phyloP scores from a whole-genome alignment of 2,113 vertebrate genomes.

The Platysternon megacephalum region DNA sequence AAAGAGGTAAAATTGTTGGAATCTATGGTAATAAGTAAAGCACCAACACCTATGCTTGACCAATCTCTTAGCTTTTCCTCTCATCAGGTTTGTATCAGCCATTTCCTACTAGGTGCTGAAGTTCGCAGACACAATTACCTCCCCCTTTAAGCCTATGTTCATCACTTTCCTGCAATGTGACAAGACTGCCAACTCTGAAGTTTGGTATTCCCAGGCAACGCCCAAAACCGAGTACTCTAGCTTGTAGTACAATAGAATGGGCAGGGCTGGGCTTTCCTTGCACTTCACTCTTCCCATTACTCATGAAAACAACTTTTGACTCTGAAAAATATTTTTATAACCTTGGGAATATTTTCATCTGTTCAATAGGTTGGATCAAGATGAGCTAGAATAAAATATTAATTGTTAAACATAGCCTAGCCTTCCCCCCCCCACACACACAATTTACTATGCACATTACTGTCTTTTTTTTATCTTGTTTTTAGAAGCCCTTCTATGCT shows the following conservation, averaged over 20 bases:
- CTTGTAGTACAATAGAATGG: background rate
- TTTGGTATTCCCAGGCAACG: background rate
- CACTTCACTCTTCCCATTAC: background rate
- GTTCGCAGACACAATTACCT: background rate
- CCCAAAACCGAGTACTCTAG: background rate
- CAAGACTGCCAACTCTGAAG: background rate
- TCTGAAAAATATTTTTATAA: background rate
- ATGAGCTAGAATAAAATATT: slow-evolving; percentile 16
- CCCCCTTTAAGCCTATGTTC: background rate
- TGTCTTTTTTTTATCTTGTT: background rate
- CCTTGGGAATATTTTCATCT: background rate
- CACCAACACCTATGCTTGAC: background rate
- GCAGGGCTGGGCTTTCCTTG: background rate
- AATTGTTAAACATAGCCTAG: background rate
- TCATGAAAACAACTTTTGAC: background rate
- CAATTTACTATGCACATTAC: slow-evolving; percentile 3
- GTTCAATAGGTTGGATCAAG: background rate
- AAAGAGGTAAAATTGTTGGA: background rate
- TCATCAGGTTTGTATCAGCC: background rate
- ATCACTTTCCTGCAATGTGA: background rate
- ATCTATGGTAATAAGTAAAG: background rate
- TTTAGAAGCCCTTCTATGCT: background rate
- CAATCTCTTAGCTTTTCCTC: background rate
- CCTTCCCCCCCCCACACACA: no score
- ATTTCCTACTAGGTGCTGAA: background rate